These are phyloP conservation scores for Daptonema setosum DNA, from an alignment of 2,888 invertebrate species.

Conservation along the genomic window DNA sequence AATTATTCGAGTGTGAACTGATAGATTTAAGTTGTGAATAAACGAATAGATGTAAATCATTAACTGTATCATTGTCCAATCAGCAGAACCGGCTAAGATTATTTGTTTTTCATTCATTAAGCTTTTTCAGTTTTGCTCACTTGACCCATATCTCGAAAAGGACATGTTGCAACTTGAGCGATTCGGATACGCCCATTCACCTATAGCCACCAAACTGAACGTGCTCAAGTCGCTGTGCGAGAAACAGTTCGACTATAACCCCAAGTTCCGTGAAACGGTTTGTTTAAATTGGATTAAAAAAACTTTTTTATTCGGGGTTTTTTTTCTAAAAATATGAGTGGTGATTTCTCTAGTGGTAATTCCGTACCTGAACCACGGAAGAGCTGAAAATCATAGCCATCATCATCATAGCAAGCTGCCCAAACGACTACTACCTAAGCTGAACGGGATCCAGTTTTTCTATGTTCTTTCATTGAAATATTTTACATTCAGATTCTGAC, in stretches of 20 bases:
- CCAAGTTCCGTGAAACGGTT: constrained; percentile 55
- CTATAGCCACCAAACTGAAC: constrained; percentile 64
- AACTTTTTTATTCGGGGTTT: constrained; percentile 7
- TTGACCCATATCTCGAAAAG: constrained; percentile 9
- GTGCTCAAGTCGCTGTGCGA: constrained; percentile 21
- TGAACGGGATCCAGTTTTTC: too few species aligned
- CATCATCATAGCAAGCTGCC: background rate
- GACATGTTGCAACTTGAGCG: constrained; percentile 26
- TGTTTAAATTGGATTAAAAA: too few species aligned
- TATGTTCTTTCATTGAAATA: background rate
- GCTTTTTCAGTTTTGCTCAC: constrained; percentile 32
- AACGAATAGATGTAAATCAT: too few species aligned
- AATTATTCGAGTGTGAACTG: background rate
- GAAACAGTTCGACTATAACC: constrained; percentile 69
- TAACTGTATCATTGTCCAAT: too few species aligned
- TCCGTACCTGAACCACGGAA: background rate
- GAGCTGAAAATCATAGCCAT: background rate
- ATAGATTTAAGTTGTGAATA: too few species aligned
- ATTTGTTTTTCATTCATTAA: too few species aligned
- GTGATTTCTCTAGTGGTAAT: too few species aligned
- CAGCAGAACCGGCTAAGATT: too few species aligned
- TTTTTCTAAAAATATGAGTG: too few species aligned
- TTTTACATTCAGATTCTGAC: constrained; percentile 38
- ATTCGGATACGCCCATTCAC: constrained; percentile 78
- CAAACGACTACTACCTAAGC: too few species aligned